Base-by-base conservation (phyloP, 2,888 invertebrate genomes). In the Aphrophora alni region DNA sequence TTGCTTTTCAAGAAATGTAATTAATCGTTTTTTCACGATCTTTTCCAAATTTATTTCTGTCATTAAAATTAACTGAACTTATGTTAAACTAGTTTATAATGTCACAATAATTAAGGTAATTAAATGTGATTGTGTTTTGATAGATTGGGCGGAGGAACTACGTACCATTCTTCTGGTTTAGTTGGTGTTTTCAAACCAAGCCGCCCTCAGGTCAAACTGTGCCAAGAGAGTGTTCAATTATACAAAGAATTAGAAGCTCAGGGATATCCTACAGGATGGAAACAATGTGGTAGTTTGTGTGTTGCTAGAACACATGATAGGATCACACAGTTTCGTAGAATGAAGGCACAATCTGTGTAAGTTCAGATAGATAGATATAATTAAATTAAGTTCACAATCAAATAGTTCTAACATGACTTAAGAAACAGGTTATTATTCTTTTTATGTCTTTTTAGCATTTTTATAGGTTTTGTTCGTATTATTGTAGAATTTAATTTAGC, bases 161-260 rank as follows among this genome's bases (percentile, higher is more conserved):
- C 95, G 0, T 96, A 95, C 93, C 93, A 95, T 87, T 92, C 95
- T 0, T 89, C 90, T 82, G 97, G 97, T 0, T 89, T 97, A 38
- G 92, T 97, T 14, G 96, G 97, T 1, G 93, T 94, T 24, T 96
- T 97, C 86, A 97, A 97, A 87, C 95, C 96, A 4, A 94, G 93
- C 71, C 90, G 93, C 80, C 91, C 95, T 0, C 97, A 97, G 89
- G 94, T 96, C 0, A 93, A 93, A 85, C 89, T 97, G 77, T 93
- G 96, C 0, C 94, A 95, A 87, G 93, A 94, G 33, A 96, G 96
- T 44, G 93, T 96, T 80, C 90, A 90, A 27, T 87, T 94, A n/a
- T 93, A 93, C 84, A 92, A 95, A 87, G 92, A 94, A 77, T 88
- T 98, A 77, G 94, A 96, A 84, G 88, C 90, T 0, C 90, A 91